Base-by-base conservation (phyloP, 1,140 invertebrate species). In the Trichomalopsis sarcophagae region DNA sequence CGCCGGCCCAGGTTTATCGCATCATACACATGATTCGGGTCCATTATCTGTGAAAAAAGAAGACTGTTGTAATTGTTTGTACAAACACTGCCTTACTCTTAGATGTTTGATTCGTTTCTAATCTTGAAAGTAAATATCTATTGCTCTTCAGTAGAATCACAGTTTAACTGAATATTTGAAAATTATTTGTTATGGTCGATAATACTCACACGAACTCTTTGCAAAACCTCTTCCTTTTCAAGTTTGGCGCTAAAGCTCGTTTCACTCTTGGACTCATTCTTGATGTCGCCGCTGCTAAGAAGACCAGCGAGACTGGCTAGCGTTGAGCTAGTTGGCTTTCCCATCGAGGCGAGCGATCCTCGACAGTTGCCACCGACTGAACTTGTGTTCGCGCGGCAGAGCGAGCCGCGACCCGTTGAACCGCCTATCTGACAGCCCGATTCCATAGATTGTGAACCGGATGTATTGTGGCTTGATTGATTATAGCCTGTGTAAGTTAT, bases 1-100 rank as follows among this genome's bases (percentile, higher is more conserved):
- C 97, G 94, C 77, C 97, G 94, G 27, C 97, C 97, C 81, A 98
- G 93, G 92, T 99, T 98, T 68, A 99, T 96, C 80, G 96, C 97
- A 91, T 98, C 97, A 90, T 97, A 98, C 9, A 98, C 96, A 91
- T 96, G 94, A 92, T 95, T 96, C 5, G 96, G 95, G 93, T 97
- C 97, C 84, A 95, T 93, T 86, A 97, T 97, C 96, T 96, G 89
- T 47, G 30, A 68, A 27, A 71, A 23, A 27, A 69, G 2, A 2
- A 69, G n/a, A 0, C 17, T 6, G 7, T 69, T 69, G 21, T 69
- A 7, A 69, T 27, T n/a, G 23, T 11, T 33, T 30, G 27, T 13
- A 30, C 6, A 30, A 71, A 30, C 30, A 62, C 17, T n/a, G 55
- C 6, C 6, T 62, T 4, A 62, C 55, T 21, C 1, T 0, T 62